These are phyloP conservation scores for Sylvia atricapilla DNA, from an alignment of 2,113 vertebrate species.

Conservation along the genomic window DNA sequence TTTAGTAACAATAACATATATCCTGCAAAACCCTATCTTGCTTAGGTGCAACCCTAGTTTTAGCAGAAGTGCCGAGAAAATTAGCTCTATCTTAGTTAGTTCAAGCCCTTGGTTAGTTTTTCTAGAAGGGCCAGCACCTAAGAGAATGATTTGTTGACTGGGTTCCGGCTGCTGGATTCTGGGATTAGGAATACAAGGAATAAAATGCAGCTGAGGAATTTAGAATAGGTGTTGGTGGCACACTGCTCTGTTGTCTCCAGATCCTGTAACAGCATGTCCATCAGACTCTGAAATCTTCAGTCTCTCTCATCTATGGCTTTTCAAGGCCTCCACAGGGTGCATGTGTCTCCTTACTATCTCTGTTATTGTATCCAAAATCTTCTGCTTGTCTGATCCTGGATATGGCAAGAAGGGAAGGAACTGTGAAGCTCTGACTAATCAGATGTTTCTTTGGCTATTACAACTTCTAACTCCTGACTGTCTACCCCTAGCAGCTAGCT, in stretches of 20 bases:
- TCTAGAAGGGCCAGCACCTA: neutral
- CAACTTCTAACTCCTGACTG: neutral
- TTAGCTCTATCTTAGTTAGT: neutral
- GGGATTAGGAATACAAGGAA: neutral
- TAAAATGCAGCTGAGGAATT: neutral
- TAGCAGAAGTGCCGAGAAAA: neutral
- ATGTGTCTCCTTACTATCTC: neutral
- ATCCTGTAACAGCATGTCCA: neutral
- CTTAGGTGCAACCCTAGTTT: neutral
- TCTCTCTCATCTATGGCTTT: neutral
- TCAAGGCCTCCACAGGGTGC: neutral
- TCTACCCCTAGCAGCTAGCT: neutral
- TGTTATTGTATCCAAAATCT: neutral
- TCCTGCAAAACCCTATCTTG: neutral
- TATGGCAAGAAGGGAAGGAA: neutral
- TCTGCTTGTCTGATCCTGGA: neutral
- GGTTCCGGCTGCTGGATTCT: neutral
- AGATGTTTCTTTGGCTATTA: neutral
- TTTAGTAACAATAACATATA: neutral
- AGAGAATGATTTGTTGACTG: neutral
- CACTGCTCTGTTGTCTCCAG: neutral
- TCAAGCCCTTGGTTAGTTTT: neutral
- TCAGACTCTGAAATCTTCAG: neutral
- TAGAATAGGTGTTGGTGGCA: neutral
- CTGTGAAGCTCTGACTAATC: neutral